Evolutionary conservation across 2,797 vertebrate species (phyloP), one percentile per base, ranked within the genome.

Genomic region (Parotocinclus haroldoi): DNA sequence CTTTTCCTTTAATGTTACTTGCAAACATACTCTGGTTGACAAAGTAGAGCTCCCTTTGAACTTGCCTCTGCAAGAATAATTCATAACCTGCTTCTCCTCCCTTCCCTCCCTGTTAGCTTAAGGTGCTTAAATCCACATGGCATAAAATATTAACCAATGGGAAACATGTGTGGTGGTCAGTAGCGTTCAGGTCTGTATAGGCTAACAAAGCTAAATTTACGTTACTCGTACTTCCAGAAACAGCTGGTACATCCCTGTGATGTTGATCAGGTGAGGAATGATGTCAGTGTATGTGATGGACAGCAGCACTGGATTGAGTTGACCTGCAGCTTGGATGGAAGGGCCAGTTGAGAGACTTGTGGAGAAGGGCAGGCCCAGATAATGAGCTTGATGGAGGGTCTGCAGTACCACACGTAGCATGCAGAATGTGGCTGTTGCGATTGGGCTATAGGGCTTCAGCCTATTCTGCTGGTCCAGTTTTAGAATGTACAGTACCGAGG

Each of bases 1-100:
- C 79, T 80, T 62, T 78, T 79, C 64, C 60, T 72, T 74, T 73
- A 72, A 74, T 76, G 77, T 71, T 80, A 67, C 64, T 67, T 57
- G 58, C 58, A 72, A 67, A 72, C 64, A 72, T 46, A 57, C 58
- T 51, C 38, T 61, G 14, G 45, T 81, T 83, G 83, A 71, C 85
- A 61, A 61, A 69, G 63, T 63, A 70, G 60, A 53, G 58, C 49
- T 66, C 7, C 52, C 40, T 73, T 70, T 75, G 49, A 71, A 71
- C 44, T 40, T 9, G 9, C 45, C 11, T 37, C 58, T 46, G 17
- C 71, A 68, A 68, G 48, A 70, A 64, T 68, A 55, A 51, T 54
- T 65, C 54, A 48, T 17, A 19, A 39, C 17, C 52, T 17, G 7
- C 17, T 9, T 60, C n/a, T 36, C 18, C 39, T 62, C 37, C 49